Conservation (phyloP, 2,888 invertebrate genomes). For the Sphaeridia pumilis region DNA sequence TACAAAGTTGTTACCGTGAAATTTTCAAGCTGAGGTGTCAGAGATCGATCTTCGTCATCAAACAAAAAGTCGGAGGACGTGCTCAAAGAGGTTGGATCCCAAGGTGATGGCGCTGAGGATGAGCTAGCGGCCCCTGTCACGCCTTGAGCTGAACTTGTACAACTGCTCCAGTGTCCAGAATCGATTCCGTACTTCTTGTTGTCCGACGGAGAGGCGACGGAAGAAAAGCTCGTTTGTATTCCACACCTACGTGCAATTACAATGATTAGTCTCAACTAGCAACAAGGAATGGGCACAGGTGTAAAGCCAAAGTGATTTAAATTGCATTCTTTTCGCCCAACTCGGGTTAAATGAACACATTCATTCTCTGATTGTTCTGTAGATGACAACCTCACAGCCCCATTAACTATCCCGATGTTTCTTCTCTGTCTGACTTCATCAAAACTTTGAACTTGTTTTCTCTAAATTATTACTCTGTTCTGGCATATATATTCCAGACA, state of each 20-base stretch:
- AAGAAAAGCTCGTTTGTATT: slow-evolving; percentile 36
- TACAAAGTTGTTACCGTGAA: slow-evolving; percentile 29
- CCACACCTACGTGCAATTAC: slow-evolving; percentile 33
- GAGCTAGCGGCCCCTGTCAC: slow-evolving; percentile 21
- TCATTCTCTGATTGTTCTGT: too few relatives aligned
- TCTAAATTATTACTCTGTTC: too few relatives aligned
- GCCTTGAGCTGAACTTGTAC: slow-evolving; percentile 33
- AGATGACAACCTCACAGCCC: too few relatives aligned
- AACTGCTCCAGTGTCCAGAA: slow-evolving; percentile 36
- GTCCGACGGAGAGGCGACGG: slow-evolving; percentile 27
- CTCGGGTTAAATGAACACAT: too few relatives aligned
- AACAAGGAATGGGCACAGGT: too few relatives aligned
- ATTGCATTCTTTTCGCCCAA: too few relatives aligned
- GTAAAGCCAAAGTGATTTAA: too few relatives aligned
- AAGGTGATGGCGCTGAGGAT: slow-evolving; percentile 33
- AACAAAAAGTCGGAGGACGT: slow-evolving; percentile 35
- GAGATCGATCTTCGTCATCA: slow-evolving; percentile 35
- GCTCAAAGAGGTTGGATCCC: slow-evolving; percentile 32
- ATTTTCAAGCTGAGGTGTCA: slow-evolving; percentile 36
- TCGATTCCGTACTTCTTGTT: slow-evolving; percentile 35
- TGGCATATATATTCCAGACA: too few relatives aligned
- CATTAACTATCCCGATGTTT: too few relatives aligned
- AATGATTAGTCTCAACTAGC: slow-evolving; percentile 20
- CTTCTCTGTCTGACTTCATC: too few relatives aligned
- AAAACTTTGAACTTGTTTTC: too few relatives aligned